Base-by-base conservation (phyloP, 2,888 invertebrate genomes). In the Gonocerus acuteangulatus region DNA sequence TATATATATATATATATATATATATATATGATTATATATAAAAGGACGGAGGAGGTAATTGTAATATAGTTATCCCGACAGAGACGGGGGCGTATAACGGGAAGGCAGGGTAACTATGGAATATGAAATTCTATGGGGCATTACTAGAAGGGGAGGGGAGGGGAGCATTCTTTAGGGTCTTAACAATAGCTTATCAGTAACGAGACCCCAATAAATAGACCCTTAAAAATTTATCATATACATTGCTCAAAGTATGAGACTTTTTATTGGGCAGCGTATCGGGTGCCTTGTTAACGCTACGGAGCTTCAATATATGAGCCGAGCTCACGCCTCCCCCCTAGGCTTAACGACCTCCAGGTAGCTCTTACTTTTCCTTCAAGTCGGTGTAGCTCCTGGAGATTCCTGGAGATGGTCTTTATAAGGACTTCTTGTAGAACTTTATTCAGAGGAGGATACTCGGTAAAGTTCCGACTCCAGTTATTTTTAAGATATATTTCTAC, bases 201-300 rank as follows among this genome's bases (percentile, higher is more conserved):
- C 63, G 61, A 64, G 63, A 58, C 44, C 51, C 49, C 42, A 49
- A 42, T 45, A 45, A 52, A 54, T 45, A 54, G 34, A 19, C 61
- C 63, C 63, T 64, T 64, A 64, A 64, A 63, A 64, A 57, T 58
- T 61, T 57, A 64, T 64, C 62, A 62, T 59, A 63, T 57, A 64
- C 64, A 64, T 62, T 64, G 57, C 62, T 62, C 60, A 54, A 61
- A 48, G 44, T 44, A 51, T 36, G 23, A 21, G 47, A 16, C 18
- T 19, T 48, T 48, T 60, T 52, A 61, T 61, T 61, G 39, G 44
- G 52, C 9, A 22, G 18, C 39, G 58, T 22, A 36, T 36, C 34
- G 32, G 48, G 48, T 36, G 48, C 34, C 48, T 48, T 48, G 48
- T 59, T 59, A 48, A 48, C 22, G 19, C 48, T 39, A 6, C 39